Evolutionary conservation across 23 tunicate species (phyloP), one percentile per base, ranked within the genome.

Genomic region (Ascidia mentula): DNA sequence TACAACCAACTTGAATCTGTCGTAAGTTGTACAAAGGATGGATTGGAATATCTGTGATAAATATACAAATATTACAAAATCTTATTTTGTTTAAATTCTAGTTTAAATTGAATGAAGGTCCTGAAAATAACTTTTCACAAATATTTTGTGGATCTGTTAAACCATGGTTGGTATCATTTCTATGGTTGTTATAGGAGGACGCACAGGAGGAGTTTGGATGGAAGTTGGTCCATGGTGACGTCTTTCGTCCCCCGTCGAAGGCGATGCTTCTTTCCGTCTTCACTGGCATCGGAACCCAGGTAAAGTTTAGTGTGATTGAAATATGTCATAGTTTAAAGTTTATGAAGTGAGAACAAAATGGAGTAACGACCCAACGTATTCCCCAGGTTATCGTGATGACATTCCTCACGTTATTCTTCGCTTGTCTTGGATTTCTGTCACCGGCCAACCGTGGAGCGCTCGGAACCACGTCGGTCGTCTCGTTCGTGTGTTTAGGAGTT

Each of bases 371-470:
- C n/a, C n/a, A n/a, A n/a, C n/a, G n/a, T n/a, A n/a, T n/a, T 4
- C 34, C 35, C 20, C 82, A 96, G 99, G 86, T 90, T 34, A 72
- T 84, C 40, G 79, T 91, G 32, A 96, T 96, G 99, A 59, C 87
- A 0, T 96, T 96, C 59, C 61, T 96, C 20, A 92, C 92, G 35
- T 61, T 96, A 8, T 34, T 84, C 31, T 91, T 90, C 69, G 99
- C 99, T 36, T 96, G 99, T 59, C 65, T 96, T 36, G 99, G 99
- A 45, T 96, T 96, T 73, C 85, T 96, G 53, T 96, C 99, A 0
- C 99, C 99, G 17, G 99, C 99, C 9, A 96, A 96, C 60, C 85
- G 99, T 31, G 99, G 99, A 0, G 99, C 99, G 26, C 81, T 96
- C 32, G 99, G 99, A 30, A 96, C 99, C 22, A 85, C 99, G 32